phyloP scores from a whole-genome alignment of 2,888 invertebrate species.

The Apomyelois bistriatella region DNA sequence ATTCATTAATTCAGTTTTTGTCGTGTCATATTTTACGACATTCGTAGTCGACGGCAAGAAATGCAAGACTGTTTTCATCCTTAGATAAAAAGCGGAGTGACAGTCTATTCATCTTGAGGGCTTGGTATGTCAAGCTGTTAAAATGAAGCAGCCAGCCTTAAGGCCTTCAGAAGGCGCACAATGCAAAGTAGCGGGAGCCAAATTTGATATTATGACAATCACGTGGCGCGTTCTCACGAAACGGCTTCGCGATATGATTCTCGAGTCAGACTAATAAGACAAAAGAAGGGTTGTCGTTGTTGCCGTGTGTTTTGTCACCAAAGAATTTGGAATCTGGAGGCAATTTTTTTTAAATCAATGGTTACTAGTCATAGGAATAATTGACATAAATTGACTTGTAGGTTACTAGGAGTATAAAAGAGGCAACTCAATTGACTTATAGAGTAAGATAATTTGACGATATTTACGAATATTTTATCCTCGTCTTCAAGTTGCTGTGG shows the following conservation, averaged over 20 bases:
- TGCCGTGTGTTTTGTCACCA: too few species aligned
- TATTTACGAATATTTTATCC: too few species aligned
- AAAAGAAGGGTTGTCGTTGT: too few species aligned
- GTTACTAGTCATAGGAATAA: too few species aligned
- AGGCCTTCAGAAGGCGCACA: slow-evolving; percentile 3
- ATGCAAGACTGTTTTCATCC: slow-evolving; percentile 12
- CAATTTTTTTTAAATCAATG: too few species aligned
- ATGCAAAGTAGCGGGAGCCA: not conserved
- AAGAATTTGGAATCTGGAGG: too few species aligned
- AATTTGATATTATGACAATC: slow-evolving; percentile 7
- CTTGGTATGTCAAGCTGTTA: slow-evolving; percentile 25
- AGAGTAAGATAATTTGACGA: too few species aligned
- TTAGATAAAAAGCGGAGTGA: slow-evolving; percentile 26
- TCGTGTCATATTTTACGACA: slow-evolving; percentile 48
- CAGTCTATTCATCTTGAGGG: slow-evolving; percentile 48
- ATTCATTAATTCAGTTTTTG: slow-evolving; percentile 58
- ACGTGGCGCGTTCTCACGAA: slow-evolving; percentile 1
- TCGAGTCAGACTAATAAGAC: too few species aligned
- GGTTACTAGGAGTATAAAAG: too few species aligned
- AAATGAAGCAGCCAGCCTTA: slow-evolving; percentile 21
- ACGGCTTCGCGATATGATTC: not conserved
- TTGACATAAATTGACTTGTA: too few species aligned
- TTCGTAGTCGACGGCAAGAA: slow-evolving; percentile 38
- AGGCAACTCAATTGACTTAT: too few species aligned
- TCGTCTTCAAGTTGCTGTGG: too few species aligned